These are phyloP conservation scores for Digitonthophagus gazella DNA, from an alignment of 2,888 invertebrate genomes.

Conservation along the genomic window DNA sequence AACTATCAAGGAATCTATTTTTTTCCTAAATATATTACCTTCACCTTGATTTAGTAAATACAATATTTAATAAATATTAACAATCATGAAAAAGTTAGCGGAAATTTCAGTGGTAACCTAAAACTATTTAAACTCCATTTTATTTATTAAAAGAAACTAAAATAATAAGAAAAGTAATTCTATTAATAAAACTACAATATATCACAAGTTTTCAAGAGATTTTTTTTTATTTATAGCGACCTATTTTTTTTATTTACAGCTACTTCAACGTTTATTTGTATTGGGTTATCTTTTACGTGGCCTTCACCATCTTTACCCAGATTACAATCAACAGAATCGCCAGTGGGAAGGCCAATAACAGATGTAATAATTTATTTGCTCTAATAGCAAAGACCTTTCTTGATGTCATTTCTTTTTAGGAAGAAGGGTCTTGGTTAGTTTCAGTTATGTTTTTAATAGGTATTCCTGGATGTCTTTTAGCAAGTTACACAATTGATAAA, in stretches of 20 bases:
- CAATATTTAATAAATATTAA: not conserved
- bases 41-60: not conserved
- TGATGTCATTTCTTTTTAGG: conserved; percentile 46
- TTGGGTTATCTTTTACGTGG: conserved; percentile 31
- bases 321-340: conserved; percentile 31
- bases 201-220: too few relatives aligned
- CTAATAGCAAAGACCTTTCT: not conserved
- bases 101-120: too few relatives aligned
- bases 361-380: conserved; percentile 24
- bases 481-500: conserved; percentile 57
- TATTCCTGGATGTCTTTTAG: conserved; percentile 56
- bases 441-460: conserved; percentile 58
- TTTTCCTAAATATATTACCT: not conserved
- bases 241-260: conserved; percentile 29
- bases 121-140: too few relatives aligned
- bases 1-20: too few relatives aligned
- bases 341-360: conserved; percentile 30
- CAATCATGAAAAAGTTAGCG: not conserved
- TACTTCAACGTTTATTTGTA: conserved; percentile 27
- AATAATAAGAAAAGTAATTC: too few relatives aligned
- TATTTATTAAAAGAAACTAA: too few relatives aligned
- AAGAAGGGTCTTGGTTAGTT: conserved; percentile 58
- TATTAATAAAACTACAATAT: too few relatives aligned
- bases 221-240: too few relatives aligned
- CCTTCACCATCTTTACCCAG: conserved; percentile 32